These are phyloP conservation scores for Troides helena DNA, from an alignment of 2,888 invertebrate genomes.

Conservation along the genomic window DNA sequence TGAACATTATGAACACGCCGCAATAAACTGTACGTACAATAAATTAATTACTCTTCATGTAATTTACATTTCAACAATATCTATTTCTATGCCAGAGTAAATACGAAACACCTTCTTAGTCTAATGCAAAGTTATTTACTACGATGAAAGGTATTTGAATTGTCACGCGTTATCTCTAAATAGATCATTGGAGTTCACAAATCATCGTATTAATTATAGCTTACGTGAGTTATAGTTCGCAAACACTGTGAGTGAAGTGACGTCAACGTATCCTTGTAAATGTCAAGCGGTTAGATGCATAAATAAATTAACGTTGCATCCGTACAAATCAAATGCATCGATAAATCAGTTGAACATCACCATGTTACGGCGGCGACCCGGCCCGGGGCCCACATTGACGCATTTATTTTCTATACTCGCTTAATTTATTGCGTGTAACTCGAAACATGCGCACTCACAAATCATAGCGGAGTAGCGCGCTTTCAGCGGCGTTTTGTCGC, in stretches of 20 bases:
- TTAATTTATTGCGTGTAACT: slow-evolving; percentile 70
- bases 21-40: background rate
- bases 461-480: slow-evolving; percentile 57
- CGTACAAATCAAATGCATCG: slow-evolving; percentile 42
- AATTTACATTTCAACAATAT: background rate
- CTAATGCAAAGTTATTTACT: slow-evolving; percentile 2
- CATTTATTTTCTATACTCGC: slow-evolving; percentile 66
- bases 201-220: slow-evolving; percentile 29
- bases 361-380: slow-evolving; percentile 40
- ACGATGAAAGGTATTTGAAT: slow-evolving; percentile 16
- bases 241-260: slow-evolving; percentile 37
- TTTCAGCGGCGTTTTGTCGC: slow-evolving; percentile 59
- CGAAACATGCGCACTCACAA: slow-evolving; percentile 64
- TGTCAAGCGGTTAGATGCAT: slow-evolving; percentile 45
- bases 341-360: slow-evolving; percentile 66
- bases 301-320: slow-evolving; percentile 50
- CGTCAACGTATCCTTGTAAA: slow-evolving; percentile 46
- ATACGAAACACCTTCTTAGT: slow-evolving; percentile 2
- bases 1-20: background rate
- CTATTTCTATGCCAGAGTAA: slow-evolving; percentile 2
- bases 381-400: slow-evolving; percentile 57
- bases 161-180: slow-evolving; percentile 15
- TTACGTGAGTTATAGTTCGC: slow-evolving; percentile 22
- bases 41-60: background rate
- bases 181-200: slow-evolving; percentile 22